Evolutionary conservation across 2,113 vertebrate genomes (phyloP).

Genomic region (Chelonoidis abingdonii): DNA sequence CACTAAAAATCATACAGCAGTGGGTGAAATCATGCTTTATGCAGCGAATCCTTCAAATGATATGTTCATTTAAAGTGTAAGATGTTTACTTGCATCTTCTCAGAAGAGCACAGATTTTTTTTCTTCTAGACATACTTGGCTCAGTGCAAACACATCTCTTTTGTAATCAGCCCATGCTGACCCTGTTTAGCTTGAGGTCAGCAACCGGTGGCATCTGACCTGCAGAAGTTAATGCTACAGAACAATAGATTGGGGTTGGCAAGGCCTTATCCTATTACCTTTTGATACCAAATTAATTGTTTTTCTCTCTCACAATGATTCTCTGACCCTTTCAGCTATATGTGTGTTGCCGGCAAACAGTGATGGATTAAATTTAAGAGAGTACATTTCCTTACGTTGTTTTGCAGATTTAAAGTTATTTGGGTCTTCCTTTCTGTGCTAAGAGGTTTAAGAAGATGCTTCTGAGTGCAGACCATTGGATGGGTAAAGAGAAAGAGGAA

Average conservation of each 20-base stretch:
- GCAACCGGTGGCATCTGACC: conserved; percentile 82
- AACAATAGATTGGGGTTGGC: conserved; percentile 79
- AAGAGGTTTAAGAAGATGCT: conserved; percentile 70
- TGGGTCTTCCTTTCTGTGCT: conserved; percentile 62
- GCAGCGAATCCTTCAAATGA: background rate
- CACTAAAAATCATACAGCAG: accelerated
- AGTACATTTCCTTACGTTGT: conserved; percentile 67
- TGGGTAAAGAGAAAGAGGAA: background rate
- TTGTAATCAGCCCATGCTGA: conserved; percentile 57
- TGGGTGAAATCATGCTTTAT: accelerated
- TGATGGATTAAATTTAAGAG: conserved; percentile 72
- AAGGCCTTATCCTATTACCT: conserved; percentile 83
- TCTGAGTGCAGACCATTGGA: conserved; percentile 58
- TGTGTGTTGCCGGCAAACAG: conserved; percentile 61
- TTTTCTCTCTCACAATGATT: conserved; percentile 77
- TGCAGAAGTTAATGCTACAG: conserved; percentile 83
- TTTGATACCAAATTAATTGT: conserved; percentile 85
- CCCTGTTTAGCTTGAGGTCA: conserved; percentile 81
- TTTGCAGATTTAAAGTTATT: conserved; percentile 64
- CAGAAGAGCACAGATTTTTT: conserved; percentile 15
- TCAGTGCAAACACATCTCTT: conserved; percentile 63
- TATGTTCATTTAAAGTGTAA: conserved; percentile 20
- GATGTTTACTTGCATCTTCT: conserved; percentile 36
- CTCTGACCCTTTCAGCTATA: conserved; percentile 76
- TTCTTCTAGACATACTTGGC: conserved; percentile 46